Evolutionary conservation across 2,113 vertebrate genomes (phyloP), one percentile per base, ranked within the genome.

Genomic region (Emydocephalus ijimae): DNA sequence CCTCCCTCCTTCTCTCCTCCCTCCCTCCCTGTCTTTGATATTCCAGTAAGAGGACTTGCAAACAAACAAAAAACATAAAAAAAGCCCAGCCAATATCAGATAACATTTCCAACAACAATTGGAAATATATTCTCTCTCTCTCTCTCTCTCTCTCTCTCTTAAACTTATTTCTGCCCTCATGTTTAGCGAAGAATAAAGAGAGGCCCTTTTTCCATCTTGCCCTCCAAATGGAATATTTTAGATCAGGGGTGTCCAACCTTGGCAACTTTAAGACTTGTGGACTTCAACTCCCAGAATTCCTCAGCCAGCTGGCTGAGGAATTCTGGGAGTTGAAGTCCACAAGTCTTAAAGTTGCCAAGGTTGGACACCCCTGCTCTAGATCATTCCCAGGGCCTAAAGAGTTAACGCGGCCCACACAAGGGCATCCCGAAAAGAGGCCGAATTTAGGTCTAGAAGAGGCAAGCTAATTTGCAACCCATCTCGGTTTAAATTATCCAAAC

Each of bases 341-440:
- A 43, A 43, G 39, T 43, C 39, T 43, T 43, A 43, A 43, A 43
- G 39, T 43, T 43, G 39, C 39, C 39, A 43, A 43, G 39, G 2
- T 43, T 43, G 39, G 39, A 43, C 39, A 43, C 39, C 39, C 39
- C 39, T 43, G 39, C 2, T 43, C 2, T 43, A 18, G 15, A 74
- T 34, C 45, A 45, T 39, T 39, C 7, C n/a, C 69, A 39, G n/a
- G 14, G 18, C n/a, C n/a, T 74, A 39, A 20, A 74, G 2, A 34
- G 64, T 74, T 2, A 39, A 39, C 0, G 2, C 15, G 2, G 1
- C n/a, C n/a, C 34, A 29, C 4, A 0, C n/a, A 34, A 39, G n/a
- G n/a, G 0, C 5, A 14, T 18, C 29, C 64, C n/a, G 15, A 34
- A 57, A 69, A 34, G 10, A 2, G n/a, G n/a, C 69, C 34, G 69